Conservation (phyloP, 2,797 vertebrate species). For the Characodon lateralis region DNA sequence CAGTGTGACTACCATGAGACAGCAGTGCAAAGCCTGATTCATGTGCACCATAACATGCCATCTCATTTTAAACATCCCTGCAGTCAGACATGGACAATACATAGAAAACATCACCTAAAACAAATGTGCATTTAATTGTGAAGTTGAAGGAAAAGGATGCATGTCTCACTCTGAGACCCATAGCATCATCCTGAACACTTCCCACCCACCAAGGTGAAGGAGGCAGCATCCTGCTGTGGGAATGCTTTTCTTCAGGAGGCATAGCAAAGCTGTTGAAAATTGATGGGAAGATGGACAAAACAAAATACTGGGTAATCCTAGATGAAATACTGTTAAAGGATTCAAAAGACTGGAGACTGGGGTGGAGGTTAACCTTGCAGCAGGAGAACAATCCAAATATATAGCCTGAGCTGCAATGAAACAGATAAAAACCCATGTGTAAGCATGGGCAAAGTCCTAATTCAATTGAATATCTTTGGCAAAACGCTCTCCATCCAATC, state of each 20-base stretch:
- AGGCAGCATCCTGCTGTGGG: no score
- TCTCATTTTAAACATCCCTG: conserved; percentile 17
- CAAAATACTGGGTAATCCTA: not conserved
- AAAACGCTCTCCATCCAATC: not conserved
- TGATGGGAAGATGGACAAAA: no score
- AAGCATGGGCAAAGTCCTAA: not conserved
- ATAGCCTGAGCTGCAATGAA: not conserved
- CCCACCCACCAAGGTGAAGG: no score
- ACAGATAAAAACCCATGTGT: not conserved
- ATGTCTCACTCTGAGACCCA: not conserved
- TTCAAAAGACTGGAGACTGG: no score
- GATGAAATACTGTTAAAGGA: not conserved
- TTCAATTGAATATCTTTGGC: not conserved
- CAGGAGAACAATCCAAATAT: not conserved
- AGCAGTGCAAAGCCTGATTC: conserved; percentile 20
- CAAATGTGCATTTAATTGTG: not conserved
- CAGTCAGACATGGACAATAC: not conserved
- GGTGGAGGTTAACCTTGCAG: no score
- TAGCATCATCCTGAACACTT: no score
- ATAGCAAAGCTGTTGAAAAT: no score
- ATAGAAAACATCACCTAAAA: not conserved
- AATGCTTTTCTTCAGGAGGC: no score
- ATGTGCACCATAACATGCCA: conserved; percentile 2
- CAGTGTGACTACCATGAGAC: conserved; percentile 20
- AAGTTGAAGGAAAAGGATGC: not conserved